A percentile compares a stretch with the other conserved stretches of the same genome.
Evolutionary conservation across 2,797 vertebrate species (phyloP).

Genomic region (Centroberyx gerrardi): DNA sequence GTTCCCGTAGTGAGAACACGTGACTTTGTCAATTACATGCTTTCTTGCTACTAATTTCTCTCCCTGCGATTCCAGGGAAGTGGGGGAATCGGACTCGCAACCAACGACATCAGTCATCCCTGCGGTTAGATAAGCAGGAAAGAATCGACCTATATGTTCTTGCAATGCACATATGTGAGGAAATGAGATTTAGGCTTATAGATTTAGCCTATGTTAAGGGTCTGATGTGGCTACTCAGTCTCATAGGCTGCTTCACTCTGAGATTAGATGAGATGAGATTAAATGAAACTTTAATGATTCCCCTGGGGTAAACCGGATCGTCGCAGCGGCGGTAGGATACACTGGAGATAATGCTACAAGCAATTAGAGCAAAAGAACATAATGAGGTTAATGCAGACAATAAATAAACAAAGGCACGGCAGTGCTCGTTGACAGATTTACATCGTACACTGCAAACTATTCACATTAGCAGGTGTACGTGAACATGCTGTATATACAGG

Average conservation of each 20-base stretch:
- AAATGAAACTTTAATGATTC: constrained; percentile 61
- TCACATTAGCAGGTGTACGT: neutral
- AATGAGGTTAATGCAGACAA: neutral
- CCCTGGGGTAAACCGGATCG: constrained; percentile 45
- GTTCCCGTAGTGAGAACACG: constrained; percentile 90
- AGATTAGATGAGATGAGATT: constrained; percentile 71
- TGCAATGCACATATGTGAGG: no score
- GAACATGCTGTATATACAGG: no score
- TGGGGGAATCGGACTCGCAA: constrained; percentile 35
- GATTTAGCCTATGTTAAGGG: neutral
- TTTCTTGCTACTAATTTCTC: constrained; percentile 90
- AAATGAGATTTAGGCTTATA: no score
- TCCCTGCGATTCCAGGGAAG: constrained; percentile 31
- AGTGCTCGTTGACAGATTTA: no score
- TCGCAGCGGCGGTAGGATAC: constrained; percentile 39
- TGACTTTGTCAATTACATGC: constrained; percentile 97
- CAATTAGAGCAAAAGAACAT: constrained; percentile 33
- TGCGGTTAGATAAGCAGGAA: no score
- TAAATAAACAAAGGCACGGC: neutral
- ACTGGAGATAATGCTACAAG: constrained; percentile 10
- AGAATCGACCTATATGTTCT: no score
- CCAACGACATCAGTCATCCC: constrained; percentile 4
- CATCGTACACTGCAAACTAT: neutral
- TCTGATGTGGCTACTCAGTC: constrained; percentile 38
- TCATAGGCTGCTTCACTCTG: constrained; percentile 47